Evolutionary conservation across 1,140 invertebrate genomes (phyloP), one percentile per base, ranked within the genome.

Genomic region (Drosophila tropicalis): DNA sequence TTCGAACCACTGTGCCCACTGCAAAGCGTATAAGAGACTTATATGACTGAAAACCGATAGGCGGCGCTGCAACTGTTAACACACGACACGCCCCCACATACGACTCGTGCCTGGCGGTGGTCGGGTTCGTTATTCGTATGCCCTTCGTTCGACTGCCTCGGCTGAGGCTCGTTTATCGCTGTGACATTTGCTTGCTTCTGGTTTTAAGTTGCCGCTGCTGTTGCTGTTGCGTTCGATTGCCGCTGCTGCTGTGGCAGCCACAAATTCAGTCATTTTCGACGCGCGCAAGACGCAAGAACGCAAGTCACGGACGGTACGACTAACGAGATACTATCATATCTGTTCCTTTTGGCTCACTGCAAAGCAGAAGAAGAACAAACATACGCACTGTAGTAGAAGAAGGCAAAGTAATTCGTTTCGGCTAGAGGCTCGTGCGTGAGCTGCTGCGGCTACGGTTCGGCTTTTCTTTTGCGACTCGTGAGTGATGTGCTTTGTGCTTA

Each of bases 281-380:
- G 76, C 62, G 72, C 56, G 29, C 57, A 78, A 13, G 67, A 81
- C 60, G 29, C 29, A 29, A 65, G 79, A 68, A 51, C 51, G 60
- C 65, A 68, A 64, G 82, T 55, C 39, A 78, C 82, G 82, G 82
- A 86, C 63, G 79, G 56, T 60, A 40, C 36, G 66, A 64, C 39
- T 60, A 67, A 76, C 65, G 71, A 40, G 60, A 36, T 36, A 65
- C 47, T 64, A 47, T 58, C 68, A 70, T 70, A 65, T 44, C 55
- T 58, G 54, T 58, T 55, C 15, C 55, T 58, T 56, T 56, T 56
- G 60, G 60, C 34, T 41, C 32, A 22, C 17, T 25, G 25, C 60
- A 34, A 19, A 54, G n/a, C 17, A 17, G 13, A 29, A 51, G 25
- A 61, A 29, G 29, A 32, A 44, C 41, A 15, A 2, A 44, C 41